These are phyloP conservation scores for Balaeniceps rex DNA, from an alignment of 2,113 vertebrate species.

Conservation along the genomic window DNA sequence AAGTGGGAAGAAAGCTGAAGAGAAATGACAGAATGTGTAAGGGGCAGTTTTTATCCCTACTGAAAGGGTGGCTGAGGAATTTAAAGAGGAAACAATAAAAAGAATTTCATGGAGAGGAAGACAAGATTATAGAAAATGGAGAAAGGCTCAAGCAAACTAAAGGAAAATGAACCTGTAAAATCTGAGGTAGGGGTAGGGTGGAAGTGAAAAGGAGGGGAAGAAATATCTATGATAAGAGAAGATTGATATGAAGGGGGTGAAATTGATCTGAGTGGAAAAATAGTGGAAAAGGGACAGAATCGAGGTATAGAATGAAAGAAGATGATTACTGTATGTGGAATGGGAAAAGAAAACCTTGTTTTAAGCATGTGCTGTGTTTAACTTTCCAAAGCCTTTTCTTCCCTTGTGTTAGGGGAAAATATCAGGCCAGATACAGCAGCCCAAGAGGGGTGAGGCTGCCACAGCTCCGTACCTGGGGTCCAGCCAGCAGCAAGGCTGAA, in stretches of 20 bases:
- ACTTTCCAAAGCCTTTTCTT: not conserved
- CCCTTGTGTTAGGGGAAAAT: not conserved
- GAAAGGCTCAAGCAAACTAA: not conserved
- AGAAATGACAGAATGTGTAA: not conserved
- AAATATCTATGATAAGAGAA: not conserved
- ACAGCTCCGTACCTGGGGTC: fast-evolving
- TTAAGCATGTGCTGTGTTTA: not conserved
- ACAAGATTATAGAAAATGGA: not conserved
- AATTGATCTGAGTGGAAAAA: not conserved
- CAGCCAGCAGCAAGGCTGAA: not conserved
- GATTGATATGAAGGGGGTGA: not conserved
- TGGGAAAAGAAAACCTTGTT: not conserved
- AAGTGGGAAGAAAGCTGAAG: not conserved
- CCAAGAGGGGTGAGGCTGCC: not conserved
- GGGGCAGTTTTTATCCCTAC: not conserved
- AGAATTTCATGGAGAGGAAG: not conserved
- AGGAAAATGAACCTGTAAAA: not conserved
- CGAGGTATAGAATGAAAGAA: not conserved
- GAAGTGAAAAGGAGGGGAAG: not conserved
- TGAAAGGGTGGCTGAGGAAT: not conserved
- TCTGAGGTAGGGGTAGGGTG: not conserved
- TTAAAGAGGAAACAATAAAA: not conserved
- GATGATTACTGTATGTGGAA: not conserved
- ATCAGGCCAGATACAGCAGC: not conserved
- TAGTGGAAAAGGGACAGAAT: not conserved